phyloP scores from a whole-genome alignment of 2,113 vertebrate species.

The Echinops telfairi region DNA sequence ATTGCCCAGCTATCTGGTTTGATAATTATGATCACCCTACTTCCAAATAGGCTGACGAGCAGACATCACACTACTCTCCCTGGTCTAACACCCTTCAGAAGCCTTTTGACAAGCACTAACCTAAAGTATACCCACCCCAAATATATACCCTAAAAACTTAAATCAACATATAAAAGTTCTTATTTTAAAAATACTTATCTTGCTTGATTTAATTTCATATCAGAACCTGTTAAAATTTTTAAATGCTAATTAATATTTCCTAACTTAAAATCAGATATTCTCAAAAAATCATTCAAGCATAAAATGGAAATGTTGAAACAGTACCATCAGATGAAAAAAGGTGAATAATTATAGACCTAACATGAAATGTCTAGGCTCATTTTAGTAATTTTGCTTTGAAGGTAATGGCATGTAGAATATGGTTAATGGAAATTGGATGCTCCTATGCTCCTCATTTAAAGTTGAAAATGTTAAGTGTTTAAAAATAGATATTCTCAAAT shows the following conservation, averaged over 20 bases:
- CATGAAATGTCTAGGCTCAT: conserved; percentile 9
- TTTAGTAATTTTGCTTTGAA: conserved; percentile 20
- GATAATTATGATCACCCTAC: not conserved
- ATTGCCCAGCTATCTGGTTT: too few species aligned
- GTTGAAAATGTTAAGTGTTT: too few species aligned
- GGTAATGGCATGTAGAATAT: conserved; percentile 11
- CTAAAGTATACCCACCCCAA: not conserved
- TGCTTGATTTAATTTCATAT: conserved; percentile 24
- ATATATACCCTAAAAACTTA: not conserved
- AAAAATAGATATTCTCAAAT: too few species aligned
- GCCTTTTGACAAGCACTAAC: not conserved
- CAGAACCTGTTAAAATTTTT: conserved; percentile 1
- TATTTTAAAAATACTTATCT: not conserved
- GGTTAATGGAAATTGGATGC: not conserved
- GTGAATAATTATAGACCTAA: conserved; percentile 7
- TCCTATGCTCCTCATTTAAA: too few species aligned
- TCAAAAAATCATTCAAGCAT: conserved; percentile 17
- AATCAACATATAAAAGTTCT: not conserved
- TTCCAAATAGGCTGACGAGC: not conserved
- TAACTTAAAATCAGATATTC: conserved; percentile 55
- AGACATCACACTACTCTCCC: too few species aligned
- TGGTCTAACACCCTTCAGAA: not conserved
- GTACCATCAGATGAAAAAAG: conserved; percentile 14
- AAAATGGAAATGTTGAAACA: conserved; percentile 24
- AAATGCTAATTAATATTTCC: conserved; percentile 17